Percentiles rank a stretch among this genome's conserved stretches.
Conservation (phyloP, 2,797 vertebrate species). For the Propithecus deckenii region DNA sequence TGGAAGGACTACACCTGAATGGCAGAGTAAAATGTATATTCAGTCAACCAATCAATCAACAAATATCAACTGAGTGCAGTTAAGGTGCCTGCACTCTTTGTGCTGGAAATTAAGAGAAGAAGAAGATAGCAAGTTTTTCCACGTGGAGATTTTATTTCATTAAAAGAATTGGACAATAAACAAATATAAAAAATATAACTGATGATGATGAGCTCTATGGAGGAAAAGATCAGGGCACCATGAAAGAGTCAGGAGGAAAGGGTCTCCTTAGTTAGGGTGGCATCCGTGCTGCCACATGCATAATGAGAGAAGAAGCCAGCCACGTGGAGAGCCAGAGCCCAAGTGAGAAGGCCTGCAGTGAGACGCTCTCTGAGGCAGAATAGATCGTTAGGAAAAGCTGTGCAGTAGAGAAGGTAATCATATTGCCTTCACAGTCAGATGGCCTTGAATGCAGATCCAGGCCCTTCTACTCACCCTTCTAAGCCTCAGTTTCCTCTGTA, state of each 20-base stretch:
- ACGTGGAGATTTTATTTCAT: not conserved
- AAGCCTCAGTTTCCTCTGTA: not conserved
- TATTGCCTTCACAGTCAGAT: not conserved
- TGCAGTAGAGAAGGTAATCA: not conserved
- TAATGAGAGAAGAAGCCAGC: not conserved
- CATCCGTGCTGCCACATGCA: not conserved
- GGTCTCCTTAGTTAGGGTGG: not conserved
- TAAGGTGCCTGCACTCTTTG: not conserved
- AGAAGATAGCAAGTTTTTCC: not conserved
- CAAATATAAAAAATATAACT: not conserved
- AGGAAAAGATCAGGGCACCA: not conserved
- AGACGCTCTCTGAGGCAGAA: not conserved
- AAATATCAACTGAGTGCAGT: not conserved
- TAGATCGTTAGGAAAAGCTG: not conserved
- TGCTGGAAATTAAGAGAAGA: not conserved
- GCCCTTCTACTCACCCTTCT: not conserved
- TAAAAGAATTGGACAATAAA: not conserved
- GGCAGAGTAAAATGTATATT: not conserved
- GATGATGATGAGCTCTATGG: not conserved
- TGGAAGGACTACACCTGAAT: not conserved
- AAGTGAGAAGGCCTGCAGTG: not conserved
- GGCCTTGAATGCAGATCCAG: not conserved
- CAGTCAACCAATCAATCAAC: not conserved
- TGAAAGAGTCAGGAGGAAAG: not conserved
- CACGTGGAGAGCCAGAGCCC: not conserved